These are phyloP conservation scores for Amphiura filiformis DNA, from an alignment of 35 echinoderm and acorn worm species.

Conservation along the genomic window DNA sequence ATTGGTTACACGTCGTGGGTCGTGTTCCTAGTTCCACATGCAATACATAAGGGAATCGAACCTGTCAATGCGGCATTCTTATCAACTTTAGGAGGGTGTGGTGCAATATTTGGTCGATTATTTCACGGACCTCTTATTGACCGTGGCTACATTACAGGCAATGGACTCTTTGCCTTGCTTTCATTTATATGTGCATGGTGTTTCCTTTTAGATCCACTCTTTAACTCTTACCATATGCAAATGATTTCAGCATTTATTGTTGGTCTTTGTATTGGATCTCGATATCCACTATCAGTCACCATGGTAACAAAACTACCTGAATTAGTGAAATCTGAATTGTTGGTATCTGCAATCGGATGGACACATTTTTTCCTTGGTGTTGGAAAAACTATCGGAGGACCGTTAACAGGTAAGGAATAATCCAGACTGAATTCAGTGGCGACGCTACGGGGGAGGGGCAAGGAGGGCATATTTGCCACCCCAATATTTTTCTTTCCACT, in stretches of 20 bases:
- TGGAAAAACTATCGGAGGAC: neutral
- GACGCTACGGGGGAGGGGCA: too few species aligned
- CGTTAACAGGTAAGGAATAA: neutral
- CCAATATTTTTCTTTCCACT: too few species aligned
- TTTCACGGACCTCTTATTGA: neutral
- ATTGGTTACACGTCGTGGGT: neutral
- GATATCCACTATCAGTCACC: neutral
- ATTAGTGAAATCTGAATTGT: neutral
- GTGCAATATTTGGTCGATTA: neutral
- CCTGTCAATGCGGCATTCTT: neutral
- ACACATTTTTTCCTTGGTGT: conserved; percentile 1
- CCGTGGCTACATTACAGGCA: neutral
- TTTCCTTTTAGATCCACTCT: neutral
- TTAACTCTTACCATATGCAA: neutral
- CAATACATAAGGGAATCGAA: neutral
- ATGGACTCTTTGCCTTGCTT: neutral
- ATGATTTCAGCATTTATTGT: neutral
- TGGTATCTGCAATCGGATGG: neutral
- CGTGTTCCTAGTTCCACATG: neutral
- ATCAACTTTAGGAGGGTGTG: neutral
- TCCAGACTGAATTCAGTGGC: too few species aligned
- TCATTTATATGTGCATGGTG: neutral
- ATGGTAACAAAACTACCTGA: neutral
- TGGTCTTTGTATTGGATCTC: neutral
- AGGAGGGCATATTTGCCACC: too few species aligned